Evolutionary conservation across 2,797 vertebrate genomes (phyloP).

Genomic region (Xyrichtys novacula): DNA sequence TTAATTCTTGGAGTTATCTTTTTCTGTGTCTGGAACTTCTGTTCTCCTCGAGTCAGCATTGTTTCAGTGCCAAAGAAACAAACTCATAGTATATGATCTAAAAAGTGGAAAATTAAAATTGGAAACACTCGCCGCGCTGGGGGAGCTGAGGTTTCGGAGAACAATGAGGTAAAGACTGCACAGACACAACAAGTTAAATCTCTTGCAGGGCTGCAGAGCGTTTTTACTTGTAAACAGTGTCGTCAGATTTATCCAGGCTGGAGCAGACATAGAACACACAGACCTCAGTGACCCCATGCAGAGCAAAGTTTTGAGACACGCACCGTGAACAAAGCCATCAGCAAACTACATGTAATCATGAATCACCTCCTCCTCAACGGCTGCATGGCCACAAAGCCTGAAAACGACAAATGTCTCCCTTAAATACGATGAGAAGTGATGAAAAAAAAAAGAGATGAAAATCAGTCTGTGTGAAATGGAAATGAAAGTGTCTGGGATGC

Average conservation of each 20-base stretch:
- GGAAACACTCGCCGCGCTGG: not conserved
- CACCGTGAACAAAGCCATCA: not conserved
- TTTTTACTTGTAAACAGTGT: not conserved
- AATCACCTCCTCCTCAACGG: slow-evolving; percentile 23
- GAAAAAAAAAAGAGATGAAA: slow-evolving; percentile 42
- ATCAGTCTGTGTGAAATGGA: slow-evolving; percentile 65
- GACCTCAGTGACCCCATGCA: slow-evolving; percentile 1
- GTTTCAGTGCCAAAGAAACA: not conserved
- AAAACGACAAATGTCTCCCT: slow-evolving; percentile 36
- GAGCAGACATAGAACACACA: slow-evolving; percentile 5
- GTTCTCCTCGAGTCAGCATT: not conserved
- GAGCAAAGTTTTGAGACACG: not conserved
- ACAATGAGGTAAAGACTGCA: slow-evolving; percentile 2
- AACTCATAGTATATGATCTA: not conserved
- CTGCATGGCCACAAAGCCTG: not conserved
- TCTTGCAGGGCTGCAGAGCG: not conserved
- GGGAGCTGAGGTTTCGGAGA: not conserved
- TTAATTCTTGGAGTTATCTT: not conserved
- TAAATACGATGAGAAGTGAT: slow-evolving; percentile 47
- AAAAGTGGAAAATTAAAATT: not conserved
- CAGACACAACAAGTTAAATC: slow-evolving; percentile 15
- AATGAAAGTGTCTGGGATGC: slow-evolving; percentile 62
- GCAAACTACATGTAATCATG: slow-evolving; percentile 6
- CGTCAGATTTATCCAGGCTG: not conserved
- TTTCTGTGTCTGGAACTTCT: not conserved